These are phyloP conservation scores for Eublepharis macularius DNA, from an alignment of 2,113 vertebrate species.

Conservation along the genomic window DNA sequence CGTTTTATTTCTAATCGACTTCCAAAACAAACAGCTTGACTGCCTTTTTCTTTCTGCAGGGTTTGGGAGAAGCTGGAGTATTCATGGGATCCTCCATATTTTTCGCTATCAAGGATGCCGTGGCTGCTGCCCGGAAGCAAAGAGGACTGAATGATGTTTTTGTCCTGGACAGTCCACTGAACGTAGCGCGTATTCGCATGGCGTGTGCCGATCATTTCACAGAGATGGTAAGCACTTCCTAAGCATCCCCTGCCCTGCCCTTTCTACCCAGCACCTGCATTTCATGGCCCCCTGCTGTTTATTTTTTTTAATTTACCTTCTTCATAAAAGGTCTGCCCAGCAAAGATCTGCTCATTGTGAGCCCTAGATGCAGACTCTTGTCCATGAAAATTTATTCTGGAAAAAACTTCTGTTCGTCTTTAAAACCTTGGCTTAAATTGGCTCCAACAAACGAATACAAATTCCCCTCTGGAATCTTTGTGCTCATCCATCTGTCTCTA, in stretches of 20 bases:
- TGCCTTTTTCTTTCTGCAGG: constrained; percentile 64
- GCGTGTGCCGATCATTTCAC: constrained; percentile 82
- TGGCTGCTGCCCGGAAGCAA: constrained; percentile 70
- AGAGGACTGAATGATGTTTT: constrained; percentile 72
- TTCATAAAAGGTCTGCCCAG: no score
- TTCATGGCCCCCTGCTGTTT: no score
- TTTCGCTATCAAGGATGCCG: constrained; percentile 83
- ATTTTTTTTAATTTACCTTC: no score
- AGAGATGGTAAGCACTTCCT: constrained; percentile 74
- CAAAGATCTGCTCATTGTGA: no score
- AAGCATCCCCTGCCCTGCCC: not conserved
- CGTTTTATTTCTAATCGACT: not conserved
- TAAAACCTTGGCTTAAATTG: no score
- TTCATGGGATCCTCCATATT: constrained; percentile 84
- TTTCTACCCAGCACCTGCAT: not conserved
- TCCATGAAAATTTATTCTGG: no score
- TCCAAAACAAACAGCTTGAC: not conserved
- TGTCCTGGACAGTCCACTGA: constrained; percentile 78
- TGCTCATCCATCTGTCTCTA: no score
- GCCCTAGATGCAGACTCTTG: no score
- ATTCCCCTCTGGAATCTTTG: no score
- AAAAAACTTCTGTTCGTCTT: no score
- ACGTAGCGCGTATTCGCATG: constrained; percentile 75
- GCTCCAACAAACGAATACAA: no score
- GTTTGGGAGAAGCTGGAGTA: constrained; percentile 79